Conservation (phyloP, 2,888 invertebrate genomes). For the Onthophagus sagittarius region DNA sequence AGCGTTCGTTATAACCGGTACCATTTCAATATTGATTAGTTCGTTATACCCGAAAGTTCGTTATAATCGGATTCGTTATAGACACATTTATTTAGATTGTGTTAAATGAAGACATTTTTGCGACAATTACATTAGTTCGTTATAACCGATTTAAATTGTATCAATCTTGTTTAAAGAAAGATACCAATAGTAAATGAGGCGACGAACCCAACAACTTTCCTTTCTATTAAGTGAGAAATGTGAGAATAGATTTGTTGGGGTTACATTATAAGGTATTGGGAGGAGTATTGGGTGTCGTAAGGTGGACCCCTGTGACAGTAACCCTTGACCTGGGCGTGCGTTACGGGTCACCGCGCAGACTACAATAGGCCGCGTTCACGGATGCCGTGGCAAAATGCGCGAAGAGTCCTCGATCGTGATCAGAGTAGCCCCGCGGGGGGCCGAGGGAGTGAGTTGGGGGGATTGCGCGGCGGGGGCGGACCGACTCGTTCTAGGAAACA, state of each 20-base stretch:
- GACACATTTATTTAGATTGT: too few species aligned
- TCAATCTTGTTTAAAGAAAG: too few species aligned
- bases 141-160: too few species aligned
- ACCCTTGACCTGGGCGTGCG: slow-evolving; percentile 34
- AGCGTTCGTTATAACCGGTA: too few species aligned
- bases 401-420: slow-evolving; percentile 30
- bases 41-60: too few species aligned
- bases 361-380: slow-evolving; percentile 35
- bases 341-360: slow-evolving; percentile 35
- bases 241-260: background rate
- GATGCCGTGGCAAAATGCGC: slow-evolving; percentile 33
- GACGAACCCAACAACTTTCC: background rate
- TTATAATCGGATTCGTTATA: too few species aligned
- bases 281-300: slow-evolving; percentile 5
- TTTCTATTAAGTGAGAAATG: background rate
- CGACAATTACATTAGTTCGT: too few species aligned
- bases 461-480: background rate
- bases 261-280: background rate
- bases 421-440: background rate
- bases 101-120: too few species aligned
- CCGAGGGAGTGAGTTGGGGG: background rate
- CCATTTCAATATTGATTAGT: too few species aligned
- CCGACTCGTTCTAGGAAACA: slow-evolving; percentile 8
- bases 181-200: background rate
- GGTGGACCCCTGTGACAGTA: slow-evolving; percentile 30